phyloP scores from a whole-genome alignment of 2,113 vertebrate genomes.

The Suricata suricatta region DNA sequence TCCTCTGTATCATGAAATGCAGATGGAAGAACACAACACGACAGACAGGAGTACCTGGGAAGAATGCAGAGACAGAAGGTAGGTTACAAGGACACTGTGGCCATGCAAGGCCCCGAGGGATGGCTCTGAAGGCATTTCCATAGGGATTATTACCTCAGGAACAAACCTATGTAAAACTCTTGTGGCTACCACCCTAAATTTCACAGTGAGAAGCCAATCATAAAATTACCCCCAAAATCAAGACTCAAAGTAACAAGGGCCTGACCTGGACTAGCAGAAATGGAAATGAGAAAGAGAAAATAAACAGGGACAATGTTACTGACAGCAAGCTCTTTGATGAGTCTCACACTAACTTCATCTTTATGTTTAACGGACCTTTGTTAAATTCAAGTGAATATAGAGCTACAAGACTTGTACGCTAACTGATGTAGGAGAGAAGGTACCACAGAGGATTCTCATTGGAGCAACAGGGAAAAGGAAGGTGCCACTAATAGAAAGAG shows the following conservation, averaged over 20 bases:
- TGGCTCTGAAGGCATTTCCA: not conserved
- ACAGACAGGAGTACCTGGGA: not conserved
- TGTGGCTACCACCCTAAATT: not conserved
- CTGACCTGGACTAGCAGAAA: not conserved
- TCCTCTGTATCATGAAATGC: not conserved
- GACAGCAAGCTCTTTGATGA: not conserved
- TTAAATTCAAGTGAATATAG: not conserved
- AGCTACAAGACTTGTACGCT: not conserved
- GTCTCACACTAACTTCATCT: not conserved
- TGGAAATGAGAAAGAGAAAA: not conserved
- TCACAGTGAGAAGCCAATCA: slow-evolving; percentile 10
- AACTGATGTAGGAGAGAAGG: not conserved
- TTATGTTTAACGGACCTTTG: not conserved
- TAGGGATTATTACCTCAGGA: not conserved
- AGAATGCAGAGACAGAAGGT: not conserved
- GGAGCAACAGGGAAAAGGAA: not conserved
- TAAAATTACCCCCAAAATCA: not conserved
- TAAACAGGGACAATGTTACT: not conserved
- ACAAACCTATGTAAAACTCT: not conserved
- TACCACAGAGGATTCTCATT: not conserved
- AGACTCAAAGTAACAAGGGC: not conserved
- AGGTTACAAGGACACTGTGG: not conserved
- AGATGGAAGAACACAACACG: not conserved
- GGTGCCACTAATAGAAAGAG: not conserved
- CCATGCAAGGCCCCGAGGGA: not conserved